phyloP scores from a whole-genome alignment of 2,888 invertebrate genomes.

The Dendrolimus houi region DNA sequence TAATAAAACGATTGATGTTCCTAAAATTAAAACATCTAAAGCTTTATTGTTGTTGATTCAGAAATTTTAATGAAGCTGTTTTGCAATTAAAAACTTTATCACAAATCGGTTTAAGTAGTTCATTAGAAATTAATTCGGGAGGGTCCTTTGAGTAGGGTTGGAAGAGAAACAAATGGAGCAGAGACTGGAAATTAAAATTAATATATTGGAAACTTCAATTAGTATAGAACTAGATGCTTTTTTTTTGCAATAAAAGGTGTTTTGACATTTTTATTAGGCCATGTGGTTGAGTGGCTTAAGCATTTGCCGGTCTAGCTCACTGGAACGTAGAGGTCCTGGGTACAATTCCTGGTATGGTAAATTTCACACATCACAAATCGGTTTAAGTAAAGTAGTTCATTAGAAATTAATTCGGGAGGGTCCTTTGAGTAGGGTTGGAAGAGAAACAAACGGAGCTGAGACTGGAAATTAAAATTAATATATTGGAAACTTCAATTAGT shows the following conservation, averaged over 20 bases:
- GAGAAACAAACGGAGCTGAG: background rate
- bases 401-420: conserved; percentile 6
- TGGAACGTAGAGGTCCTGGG: no score
- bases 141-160: conserved; percentile 2
- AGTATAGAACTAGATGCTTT: no score
- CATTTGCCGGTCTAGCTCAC: no score
- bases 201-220: conserved; percentile 5
- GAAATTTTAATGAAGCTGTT: conserved; percentile 2
- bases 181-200: conserved; percentile 5
- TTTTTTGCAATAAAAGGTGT: no score
- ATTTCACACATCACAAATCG: no score
- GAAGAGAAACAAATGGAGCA: background rate
- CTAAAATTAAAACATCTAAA: background rate
- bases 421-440: conserved; percentile 2
- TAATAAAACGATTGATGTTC: background rate
- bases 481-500: conserved; percentile 3
- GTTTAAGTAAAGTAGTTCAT: conserved; percentile 4
- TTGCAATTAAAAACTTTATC: conserved; percentile 6
- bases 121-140: conserved; percentile 7
- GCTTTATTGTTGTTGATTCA: conserved; percentile 1
- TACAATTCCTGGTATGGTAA: no score
- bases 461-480: conserved; percentile 6
- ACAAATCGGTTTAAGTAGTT: conserved; percentile 5
- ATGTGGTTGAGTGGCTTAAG: no score
- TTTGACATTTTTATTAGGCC: no score